Evolutionary conservation across 2,797 vertebrate species (phyloP).

Genomic region (Ctenochaetus hawaiiensis): DNA sequence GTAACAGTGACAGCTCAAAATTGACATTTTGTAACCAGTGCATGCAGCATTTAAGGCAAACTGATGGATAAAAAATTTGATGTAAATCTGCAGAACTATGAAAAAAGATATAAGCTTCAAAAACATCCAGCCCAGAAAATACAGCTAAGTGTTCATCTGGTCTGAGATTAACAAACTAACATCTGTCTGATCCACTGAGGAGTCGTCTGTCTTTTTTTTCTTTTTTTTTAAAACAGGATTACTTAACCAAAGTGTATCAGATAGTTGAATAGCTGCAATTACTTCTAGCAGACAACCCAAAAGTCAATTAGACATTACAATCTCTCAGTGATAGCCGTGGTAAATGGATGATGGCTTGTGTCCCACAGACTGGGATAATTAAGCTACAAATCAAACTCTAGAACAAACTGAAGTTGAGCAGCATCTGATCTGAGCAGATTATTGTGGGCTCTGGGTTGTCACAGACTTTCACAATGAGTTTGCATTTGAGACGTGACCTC

Average conservation of each 20-base stretch:
- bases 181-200: conserved; percentile 57
- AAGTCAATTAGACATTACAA: conserved; percentile 68
- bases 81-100: neutral
- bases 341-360: conserved; percentile 72
- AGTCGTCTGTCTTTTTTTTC: conserved; percentile 38
- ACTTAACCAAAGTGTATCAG: conserved; percentile 66
- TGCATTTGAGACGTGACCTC: conserved; percentile 63
- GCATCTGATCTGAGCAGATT: conserved; percentile 72
- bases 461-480: conserved; percentile 48
- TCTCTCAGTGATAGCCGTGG: conserved; percentile 69
- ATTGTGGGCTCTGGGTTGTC: conserved; percentile 56
- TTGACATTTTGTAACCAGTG: neutral
- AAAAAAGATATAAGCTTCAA: neutral
- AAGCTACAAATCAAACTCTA: conserved; percentile 56
- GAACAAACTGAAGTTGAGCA: conserved; percentile 56
- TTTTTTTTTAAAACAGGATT: conserved; percentile 43
- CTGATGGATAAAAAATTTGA: neutral
- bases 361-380: conserved; percentile 71
- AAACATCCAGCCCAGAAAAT: conserved; percentile 17
- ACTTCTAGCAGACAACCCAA: conserved; percentile 59
- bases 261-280: conserved; percentile 75
- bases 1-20: neutral
- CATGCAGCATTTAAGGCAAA: neutral
- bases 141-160: conserved; percentile 7
- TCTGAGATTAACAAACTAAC: conserved; percentile 47